A percentile compares a stretch with the other conserved stretches of the same genome.
phyloP scores from a whole-genome alignment of 2,113 vertebrate genomes.

The Corydoras sp. region DNA sequence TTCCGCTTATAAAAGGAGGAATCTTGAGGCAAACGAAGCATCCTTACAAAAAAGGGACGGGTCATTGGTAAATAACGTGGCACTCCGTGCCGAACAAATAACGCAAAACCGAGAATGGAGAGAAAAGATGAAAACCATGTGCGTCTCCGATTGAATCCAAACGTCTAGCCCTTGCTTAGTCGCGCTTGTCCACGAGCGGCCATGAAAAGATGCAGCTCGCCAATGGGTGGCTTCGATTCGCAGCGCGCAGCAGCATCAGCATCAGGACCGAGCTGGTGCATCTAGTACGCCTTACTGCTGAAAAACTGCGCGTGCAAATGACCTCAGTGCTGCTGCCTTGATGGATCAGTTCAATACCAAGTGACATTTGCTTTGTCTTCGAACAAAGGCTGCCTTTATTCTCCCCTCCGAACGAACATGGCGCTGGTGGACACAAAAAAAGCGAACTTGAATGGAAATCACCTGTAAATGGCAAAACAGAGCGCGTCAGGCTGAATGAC shows the following conservation, averaged over 20 bases:
- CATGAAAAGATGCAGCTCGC: not conserved
- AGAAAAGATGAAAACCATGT: not conserved
- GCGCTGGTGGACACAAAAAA: not conserved
- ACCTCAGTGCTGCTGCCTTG: not conserved
- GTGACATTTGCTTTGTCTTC: not conserved
- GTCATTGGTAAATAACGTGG: slow-evolving; percentile 11
- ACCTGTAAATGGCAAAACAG: no score
- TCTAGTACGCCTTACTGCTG: not conserved
- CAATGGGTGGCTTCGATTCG: not conserved
- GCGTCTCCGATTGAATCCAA: not conserved
- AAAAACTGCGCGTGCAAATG: not conserved
- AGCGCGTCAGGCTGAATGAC: not conserved
- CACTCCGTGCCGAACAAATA: slow-evolving; percentile 5
- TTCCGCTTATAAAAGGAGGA: not conserved
- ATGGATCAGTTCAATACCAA: slow-evolving; percentile 4
- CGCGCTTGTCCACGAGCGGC: not conserved
- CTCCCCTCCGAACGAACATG: slow-evolving; percentile 8
- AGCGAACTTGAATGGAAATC: not conserved
- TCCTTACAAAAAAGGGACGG: not conserved
- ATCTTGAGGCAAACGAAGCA: not conserved
- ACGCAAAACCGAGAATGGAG: not conserved
- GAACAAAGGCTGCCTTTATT: not conserved
- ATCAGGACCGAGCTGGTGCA: not conserved
- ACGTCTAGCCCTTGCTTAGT: not conserved
- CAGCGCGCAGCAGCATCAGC: slow-evolving; percentile 1